Evolutionary conservation across 2,888 invertebrate genomes (phyloP), one percentile per base, ranked within the genome.

Genomic region (Macaria notata): DNA sequence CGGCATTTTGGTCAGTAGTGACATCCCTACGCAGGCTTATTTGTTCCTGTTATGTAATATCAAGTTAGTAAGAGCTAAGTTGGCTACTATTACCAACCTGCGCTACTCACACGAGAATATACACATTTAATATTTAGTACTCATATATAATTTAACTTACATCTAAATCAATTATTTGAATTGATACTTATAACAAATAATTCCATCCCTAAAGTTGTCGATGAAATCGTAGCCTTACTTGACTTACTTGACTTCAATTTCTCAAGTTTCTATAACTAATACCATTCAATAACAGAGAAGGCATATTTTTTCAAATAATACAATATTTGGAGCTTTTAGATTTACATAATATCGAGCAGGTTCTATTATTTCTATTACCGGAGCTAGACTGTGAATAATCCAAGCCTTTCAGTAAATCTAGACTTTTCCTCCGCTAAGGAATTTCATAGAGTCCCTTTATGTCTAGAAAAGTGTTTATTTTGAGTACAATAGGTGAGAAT

Each of bases 281-380:
- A n/a, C n/a, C n/a, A n/a, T n/a, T 19, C 19, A 19, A 19, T 19
- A 19, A 19, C 19, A 19, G 19, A 19, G 19, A 19, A 19, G 19
- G 19, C 19, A 19, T 19, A 1, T 19, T 19, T 19, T 19, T 19
- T 19, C 19, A 19, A 19, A 19, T 19, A 19, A 1, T 19, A 19
- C 19, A 19, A 19, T 19, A 19, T 19, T 2, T 19, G 19, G 19
- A 1, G 19, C 19, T 49, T 31, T 38, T 9, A 49, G 48, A 54
- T 54, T 49, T 48, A 44, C 49, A 39, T 54, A 36, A 49, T 49
- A 44, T 42, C 44, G 43, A 54, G 49, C 45, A 54, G 54, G 39
- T 54, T 54, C 44, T 48, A 31, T 54, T 54, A 19, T 19, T 54
- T 39, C 31, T 9, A 19, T 31, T 9, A 38, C 36, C 39, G 9